Conservation (phyloP, 2,888 invertebrate genomes). For the Drosophila colorata region DNA sequence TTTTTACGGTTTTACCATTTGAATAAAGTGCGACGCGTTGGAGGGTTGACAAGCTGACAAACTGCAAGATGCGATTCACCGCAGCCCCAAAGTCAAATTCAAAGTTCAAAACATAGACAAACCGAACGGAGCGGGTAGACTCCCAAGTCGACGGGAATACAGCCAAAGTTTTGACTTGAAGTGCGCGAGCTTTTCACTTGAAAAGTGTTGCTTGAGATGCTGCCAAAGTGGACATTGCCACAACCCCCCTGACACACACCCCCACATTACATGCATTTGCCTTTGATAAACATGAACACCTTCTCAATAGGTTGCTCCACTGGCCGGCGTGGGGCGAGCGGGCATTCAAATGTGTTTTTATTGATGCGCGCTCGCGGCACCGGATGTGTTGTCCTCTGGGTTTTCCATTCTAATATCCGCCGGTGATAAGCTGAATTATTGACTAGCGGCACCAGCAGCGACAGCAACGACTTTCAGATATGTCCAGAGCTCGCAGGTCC, state of each 20-base stretch:
- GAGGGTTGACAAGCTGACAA: constrained; percentile 67
- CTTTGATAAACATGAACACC: constrained; percentile 76
- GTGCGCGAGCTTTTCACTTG: constrained; percentile 64
- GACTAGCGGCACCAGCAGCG: constrained; percentile 53
- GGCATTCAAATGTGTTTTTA: constrained; percentile 76
- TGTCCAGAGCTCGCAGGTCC: constrained; percentile 8
- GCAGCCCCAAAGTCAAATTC: constrained; percentile 50
- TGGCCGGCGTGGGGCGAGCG: background rate
- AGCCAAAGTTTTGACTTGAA: constrained; percentile 68
- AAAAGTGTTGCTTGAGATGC: constrained; percentile 67
- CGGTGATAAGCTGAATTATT: constrained; percentile 85
- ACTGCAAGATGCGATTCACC: constrained; percentile 57
- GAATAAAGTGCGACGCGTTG: constrained; percentile 31
- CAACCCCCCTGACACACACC: background rate
- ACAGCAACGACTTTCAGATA: constrained; percentile 12
- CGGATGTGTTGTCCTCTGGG: constrained; percentile 81
- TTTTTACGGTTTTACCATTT: constrained; percentile 59
- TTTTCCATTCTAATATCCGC: constrained; percentile 83
- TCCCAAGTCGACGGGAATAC: background rate
- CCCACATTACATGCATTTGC: constrained; percentile 8
- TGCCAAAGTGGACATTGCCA: constrained; percentile 53
- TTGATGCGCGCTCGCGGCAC: constrained; percentile 68
- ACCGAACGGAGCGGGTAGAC: constrained; percentile 28
- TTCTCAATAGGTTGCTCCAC: constrained; percentile 51
- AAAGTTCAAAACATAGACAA: constrained; percentile 60